Base-by-base conservation (phyloP, 2,797 vertebrate genomes). In the Acanthis flammea region DNA sequence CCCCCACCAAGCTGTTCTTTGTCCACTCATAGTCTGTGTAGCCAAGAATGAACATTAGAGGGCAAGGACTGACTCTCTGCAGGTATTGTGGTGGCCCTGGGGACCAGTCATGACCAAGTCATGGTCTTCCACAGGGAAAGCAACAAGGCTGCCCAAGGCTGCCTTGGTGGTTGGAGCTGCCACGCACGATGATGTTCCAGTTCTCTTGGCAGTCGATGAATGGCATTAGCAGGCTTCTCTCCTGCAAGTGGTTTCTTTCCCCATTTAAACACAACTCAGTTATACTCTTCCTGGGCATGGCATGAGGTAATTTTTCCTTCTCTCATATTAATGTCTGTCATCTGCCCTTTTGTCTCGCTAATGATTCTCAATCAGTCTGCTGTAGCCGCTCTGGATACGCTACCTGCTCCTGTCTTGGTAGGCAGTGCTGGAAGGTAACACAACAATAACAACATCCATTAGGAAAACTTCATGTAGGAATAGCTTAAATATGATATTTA, bases 291-390 rank as follows among this genome's bases (percentile, higher is more conserved):
- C 30, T 68, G 47, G 21, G 25, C 28, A 66, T 86, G 68, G 18
- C 41, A 81, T 44, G 61, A 82, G 47, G 70, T 60, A 77, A 48
- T 92, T 94, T 86, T 75, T 74, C 72, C 39, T 92, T 92, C 54
- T 37, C 21, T 95, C 48, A 35, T 68, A 62, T 81, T 95, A 96
- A 57, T 57, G 57, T 75, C 86, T 94, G 53, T 92, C 76, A 74
- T 65, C 48, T 94, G 57, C 63, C 70, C 90, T 94, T 93, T 94
- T 79, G 70, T 88, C 53, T 88, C 0, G 0, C 27, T 93, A 90
- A 91, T 88, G 76, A 72, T 91, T 96, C 86, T 94, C 65, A 70
- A 44, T 67, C 91, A 90, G 42, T 65, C 60, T 85, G 28, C 63
- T 83, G n/a, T 19, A 85, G 68, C 6, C 0, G 45, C 27, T 71